Percentiles rank a stretch among this genome's conserved stretches.
Conservation (phyloP, 2,888 invertebrate species). For the Axea sp. region DNA sequence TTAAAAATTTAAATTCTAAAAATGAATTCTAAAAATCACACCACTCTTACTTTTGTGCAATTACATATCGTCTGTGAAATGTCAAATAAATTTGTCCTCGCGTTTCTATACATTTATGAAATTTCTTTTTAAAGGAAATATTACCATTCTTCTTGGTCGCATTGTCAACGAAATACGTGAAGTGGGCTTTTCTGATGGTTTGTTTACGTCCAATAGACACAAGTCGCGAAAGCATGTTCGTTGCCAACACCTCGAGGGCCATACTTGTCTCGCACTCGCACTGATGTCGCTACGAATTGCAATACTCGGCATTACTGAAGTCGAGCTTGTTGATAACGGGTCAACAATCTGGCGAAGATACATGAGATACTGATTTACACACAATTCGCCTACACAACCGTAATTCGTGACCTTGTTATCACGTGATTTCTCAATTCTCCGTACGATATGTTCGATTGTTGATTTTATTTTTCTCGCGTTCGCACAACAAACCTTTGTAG, state of each 20-base stretch:
- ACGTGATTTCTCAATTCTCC: conserved; percentile 23
- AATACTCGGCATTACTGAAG: conserved; percentile 49
- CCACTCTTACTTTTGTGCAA: no score
- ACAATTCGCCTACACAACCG: conserved; percentile 65
- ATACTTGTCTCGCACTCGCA: conserved; percentile 66
- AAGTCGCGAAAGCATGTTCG: conserved; percentile 40
- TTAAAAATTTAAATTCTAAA: no score
- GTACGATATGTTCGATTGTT: not conserved
- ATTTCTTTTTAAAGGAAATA: no score
- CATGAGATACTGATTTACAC: conserved; percentile 69
- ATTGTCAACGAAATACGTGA: conserved; percentile 71
- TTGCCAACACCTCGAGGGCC: conserved; percentile 62
- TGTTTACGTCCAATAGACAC: conserved; percentile 51
- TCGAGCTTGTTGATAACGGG: conserved; percentile 61
- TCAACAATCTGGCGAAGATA: conserved; percentile 63
- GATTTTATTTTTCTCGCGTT: no score
- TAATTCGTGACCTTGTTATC: conserved; percentile 54
- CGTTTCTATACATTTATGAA: no score
- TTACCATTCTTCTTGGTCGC: conserved; percentile 58
- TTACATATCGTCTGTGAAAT: no score
- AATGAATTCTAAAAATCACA: no score
- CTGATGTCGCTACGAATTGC: conserved; percentile 59
- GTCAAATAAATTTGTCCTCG: no score
- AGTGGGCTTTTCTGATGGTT: conserved; percentile 69
- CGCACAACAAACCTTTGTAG: no score